Evolutionary conservation across 2,888 invertebrate species (phyloP).

Genomic region (Nomada hirtipes): DNA sequence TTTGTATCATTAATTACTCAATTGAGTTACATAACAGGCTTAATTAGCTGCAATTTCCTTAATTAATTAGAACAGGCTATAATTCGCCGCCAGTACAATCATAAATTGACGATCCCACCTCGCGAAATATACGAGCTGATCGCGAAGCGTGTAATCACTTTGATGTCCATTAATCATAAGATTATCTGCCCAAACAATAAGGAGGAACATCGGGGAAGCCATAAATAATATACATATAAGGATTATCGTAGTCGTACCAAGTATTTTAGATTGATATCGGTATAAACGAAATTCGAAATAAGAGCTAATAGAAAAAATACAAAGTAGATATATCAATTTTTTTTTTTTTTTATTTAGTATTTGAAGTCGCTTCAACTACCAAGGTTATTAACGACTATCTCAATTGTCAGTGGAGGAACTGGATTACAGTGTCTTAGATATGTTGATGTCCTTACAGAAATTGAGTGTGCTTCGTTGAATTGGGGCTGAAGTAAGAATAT

Average conservation of each 20-base stretch:
- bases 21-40: constrained; percentile 14
- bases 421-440: no score
- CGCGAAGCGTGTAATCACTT: constrained; percentile 10
- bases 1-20: constrained; percentile 14
- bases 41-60: constrained; percentile 28
- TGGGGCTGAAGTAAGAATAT: no score
- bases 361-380: no score
- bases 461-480: no score
- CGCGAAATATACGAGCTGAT: constrained; percentile 5
- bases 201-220: neutral
- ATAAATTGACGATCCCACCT: constrained; percentile 15
- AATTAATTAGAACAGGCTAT: constrained; percentile 17
- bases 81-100: constrained; percentile 2
- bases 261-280: neutral
- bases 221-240: neutral
- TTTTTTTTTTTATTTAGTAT: no score
- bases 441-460: no score
- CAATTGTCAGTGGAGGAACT: no score
- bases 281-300: neutral
- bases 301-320: neutral
- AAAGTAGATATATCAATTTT: neutral
- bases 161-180: constrained; percentile 18
- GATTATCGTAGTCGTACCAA: neutral
- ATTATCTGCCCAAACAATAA: neutral
- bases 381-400: no score